Evolutionary conservation across 2,888 invertebrate genomes (phyloP).

Genomic region (Caenorhabditis zanzibari): DNA sequence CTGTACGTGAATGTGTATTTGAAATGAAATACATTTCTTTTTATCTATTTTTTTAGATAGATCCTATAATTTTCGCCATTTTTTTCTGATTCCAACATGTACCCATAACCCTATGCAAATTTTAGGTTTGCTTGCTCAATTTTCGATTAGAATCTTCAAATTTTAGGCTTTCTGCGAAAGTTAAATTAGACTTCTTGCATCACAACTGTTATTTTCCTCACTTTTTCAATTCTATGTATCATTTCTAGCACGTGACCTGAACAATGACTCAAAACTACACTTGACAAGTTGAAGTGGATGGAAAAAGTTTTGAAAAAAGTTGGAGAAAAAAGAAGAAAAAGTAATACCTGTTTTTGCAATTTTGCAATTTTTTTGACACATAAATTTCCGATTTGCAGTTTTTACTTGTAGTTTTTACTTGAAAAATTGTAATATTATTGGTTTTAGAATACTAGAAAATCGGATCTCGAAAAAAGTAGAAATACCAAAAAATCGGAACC

Average conservation of each 20-base stretch:
- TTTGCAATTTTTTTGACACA: constrained; percentile 14
- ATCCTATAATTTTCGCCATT: neutral
- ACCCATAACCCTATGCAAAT: neutral
- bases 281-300: constrained; percentile 45
- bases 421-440: too few relatives aligned
- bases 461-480: too few relatives aligned
- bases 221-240: too few relatives aligned
- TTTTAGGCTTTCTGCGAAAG: neutral
- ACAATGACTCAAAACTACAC: constrained; percentile 31
- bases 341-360: neutral
- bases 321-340: neutral
- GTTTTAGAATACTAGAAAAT: too few relatives aligned
- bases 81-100: constrained; percentile 12
- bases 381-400: constrained; percentile 4
- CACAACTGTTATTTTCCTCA: neutral
- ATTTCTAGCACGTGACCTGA: constrained; percentile 2
- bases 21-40: constrained; percentile 39
- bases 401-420: too few relatives aligned
- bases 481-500: too few relatives aligned
- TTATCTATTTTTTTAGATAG: constrained; percentile 14
- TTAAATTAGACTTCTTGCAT: neutral
- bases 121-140: neutral
- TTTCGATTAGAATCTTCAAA: neutral
- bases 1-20: constrained; percentile 29
- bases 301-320: neutral